Base-by-base conservation (phyloP, 2,888 invertebrate genomes). In the Pammene aurita region DNA sequence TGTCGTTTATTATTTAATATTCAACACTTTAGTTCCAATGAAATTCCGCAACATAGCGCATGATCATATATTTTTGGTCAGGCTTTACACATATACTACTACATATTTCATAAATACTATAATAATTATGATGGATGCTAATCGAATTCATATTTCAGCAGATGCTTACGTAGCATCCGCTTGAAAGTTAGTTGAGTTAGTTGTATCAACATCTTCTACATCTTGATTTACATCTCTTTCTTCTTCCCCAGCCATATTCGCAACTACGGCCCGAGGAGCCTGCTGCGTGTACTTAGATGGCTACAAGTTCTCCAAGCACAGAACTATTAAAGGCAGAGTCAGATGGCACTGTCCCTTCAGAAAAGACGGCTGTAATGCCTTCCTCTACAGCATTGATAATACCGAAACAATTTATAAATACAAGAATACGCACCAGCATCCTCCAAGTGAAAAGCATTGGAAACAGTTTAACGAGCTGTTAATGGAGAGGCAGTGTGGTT, bases 311-410 rank as follows among this genome's bases (percentile, higher is more conserved):
- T 41, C 57, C 5, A 57, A 42, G 13, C 57, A 57, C 18, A 11
- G 42, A 42, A 18, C 10, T 0, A 42, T 13, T 10, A 42, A 13
- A 2, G 57, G 57, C 11, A 18, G 42, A 42, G 57, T 57, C 18
- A 16, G 57, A 2, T 57, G 57, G 57, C 57, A 57, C 18, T 57
- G 57, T 6, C 10, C 57, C 13, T 41, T 42, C 42, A 18, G 57
- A 11, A 57, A 13, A 18, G n/a, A 14, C 11, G 57, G 57, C 2
- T 57, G 57, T 16, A 57, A 41, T 18, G 57, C 57, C 0, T 57
- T 57, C 18, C 18, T 57, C 5, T 57, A 57, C 42, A 57, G 42
- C 57, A 11, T 57, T 2, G 18, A 42, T 5, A 16, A 57, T 0
- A 42, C 57, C 13, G 57, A 57, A 13, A 18, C 7, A 42, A 42